A percentile compares a stretch with the other conserved stretches of the same genome.
Conservation (phyloP, 2,113 vertebrate genomes). For the Anarhynchus alexandrinus region DNA sequence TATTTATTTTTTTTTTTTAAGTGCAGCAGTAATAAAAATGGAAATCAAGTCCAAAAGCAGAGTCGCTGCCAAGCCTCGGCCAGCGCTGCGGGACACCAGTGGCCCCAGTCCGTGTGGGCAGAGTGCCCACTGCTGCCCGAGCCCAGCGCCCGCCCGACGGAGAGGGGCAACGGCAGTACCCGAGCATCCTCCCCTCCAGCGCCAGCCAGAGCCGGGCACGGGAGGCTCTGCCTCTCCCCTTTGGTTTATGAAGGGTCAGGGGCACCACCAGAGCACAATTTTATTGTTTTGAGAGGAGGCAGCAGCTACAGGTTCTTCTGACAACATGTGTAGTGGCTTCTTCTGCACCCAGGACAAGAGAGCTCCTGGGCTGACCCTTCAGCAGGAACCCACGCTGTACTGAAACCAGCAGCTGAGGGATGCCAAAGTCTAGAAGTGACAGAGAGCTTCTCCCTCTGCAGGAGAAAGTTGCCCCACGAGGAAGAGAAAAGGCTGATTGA, state of each 20-base stretch:
- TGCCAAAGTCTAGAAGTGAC: background rate
- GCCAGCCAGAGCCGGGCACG: accelerated
- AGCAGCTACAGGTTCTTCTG: background rate
- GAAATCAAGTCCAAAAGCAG: background rate
- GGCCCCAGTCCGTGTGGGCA: background rate
- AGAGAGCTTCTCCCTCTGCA: background rate
- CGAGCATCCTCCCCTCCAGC: background rate
- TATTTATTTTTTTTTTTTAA: background rate
- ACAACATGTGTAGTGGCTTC: background rate
- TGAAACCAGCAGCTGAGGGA: background rate
- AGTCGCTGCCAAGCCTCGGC: background rate
- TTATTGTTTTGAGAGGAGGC: accelerated
- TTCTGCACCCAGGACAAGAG: background rate
- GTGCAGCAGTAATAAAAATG: conserved; percentile 26
- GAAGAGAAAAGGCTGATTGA: background rate
- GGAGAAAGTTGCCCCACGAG: background rate
- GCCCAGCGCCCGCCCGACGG: accelerated
- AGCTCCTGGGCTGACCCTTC: background rate
- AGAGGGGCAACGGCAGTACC: accelerated
- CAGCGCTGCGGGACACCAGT: accelerated
- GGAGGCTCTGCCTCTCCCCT: background rate
- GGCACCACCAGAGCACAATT: background rate
- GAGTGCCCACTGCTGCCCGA: accelerated
- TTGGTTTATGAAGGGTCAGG: background rate
- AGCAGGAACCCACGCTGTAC: background rate